These are phyloP conservation scores for Eurystomus glaucurus DNA, from an alignment of 2,797 vertebrate genomes.

Conservation along the genomic window DNA sequence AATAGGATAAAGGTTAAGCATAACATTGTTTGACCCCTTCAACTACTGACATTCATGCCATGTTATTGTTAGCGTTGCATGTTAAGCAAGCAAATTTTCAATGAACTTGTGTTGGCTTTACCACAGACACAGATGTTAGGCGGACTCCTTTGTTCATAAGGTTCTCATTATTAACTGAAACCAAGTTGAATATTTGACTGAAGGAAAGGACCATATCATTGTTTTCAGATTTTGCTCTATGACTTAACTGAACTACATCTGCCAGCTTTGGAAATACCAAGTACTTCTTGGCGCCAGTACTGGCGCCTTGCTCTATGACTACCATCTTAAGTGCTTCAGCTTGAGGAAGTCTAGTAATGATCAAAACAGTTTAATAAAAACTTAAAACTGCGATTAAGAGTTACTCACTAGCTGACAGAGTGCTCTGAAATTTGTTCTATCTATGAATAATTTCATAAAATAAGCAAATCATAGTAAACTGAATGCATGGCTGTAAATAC, in stretches of 20 bases:
- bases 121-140: conserved; percentile 88
- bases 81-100: conserved; percentile 86
- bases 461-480: conserved; percentile 51
- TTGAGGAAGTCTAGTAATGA: conserved; percentile 81
- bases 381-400: conserved; percentile 77
- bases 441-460: conserved; percentile 73
- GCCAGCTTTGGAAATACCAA: conserved; percentile 87
- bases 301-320: conserved; percentile 81
- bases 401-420: conserved; percentile 75
- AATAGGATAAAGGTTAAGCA: conserved; percentile 81
- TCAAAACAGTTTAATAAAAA: conserved; percentile 83
- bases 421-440: conserved; percentile 57
- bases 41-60: conserved; percentile 79
- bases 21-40: conserved; percentile 81
- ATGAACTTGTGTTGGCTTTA: conserved; percentile 88
- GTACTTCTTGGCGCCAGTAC: conserved; percentile 82
- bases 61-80: conserved; percentile 82
- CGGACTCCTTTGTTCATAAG: conserved; percentile 87
- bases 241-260: conserved; percentile 87
- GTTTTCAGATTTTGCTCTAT: conserved; percentile 87
- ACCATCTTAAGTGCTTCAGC: conserved; percentile 75
- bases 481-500: conserved; percentile 48
- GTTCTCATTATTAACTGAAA: conserved; percentile 90
- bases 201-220: conserved; percentile 88
- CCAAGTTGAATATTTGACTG: conserved; percentile 87